Evolutionary conservation across 2,113 vertebrate species (phyloP).

Genomic region (Nymphicus hollandicus): DNA sequence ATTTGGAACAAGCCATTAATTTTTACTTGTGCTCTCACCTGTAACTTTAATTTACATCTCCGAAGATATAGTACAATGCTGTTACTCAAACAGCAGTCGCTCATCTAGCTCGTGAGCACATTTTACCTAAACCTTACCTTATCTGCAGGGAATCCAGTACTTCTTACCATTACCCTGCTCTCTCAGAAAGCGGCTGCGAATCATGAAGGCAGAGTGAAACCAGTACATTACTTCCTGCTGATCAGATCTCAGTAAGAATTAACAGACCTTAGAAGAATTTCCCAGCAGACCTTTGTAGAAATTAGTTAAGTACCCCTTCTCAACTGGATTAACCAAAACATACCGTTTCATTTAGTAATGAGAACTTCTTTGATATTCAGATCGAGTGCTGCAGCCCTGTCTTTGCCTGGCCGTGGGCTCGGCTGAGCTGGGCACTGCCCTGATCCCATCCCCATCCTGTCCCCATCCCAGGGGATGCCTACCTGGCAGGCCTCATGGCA

Average conservation of each 20-base stretch:
- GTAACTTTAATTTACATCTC: slow-evolving; percentile 4
- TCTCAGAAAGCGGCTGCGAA: background rate
- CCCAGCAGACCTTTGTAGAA: slow-evolving; percentile 19
- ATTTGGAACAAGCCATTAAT: background rate
- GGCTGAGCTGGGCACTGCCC: accelerated
- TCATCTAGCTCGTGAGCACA: background rate
- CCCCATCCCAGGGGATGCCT: background rate
- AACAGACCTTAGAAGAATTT: slow-evolving; percentile 62
- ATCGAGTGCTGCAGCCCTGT: background rate
- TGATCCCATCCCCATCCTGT: too few species aligned
- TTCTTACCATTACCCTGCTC: background rate
- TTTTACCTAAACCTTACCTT: background rate
- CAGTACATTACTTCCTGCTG: background rate
- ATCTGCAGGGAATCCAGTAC: background rate
- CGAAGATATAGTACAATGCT: background rate
- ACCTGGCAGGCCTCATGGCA: background rate
- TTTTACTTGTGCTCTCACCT: slow-evolving; percentile 5
- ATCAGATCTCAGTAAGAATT: slow-evolving; percentile 60
- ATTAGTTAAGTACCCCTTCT: slow-evolving; percentile 53
- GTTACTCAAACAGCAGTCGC: background rate
- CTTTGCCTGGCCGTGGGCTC: background rate
- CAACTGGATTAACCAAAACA: slow-evolving; percentile 18
- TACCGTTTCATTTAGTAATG: background rate
- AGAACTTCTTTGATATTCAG: background rate
- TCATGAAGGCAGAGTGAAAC: background rate